Evolutionary conservation across 2,113 vertebrate genomes (phyloP).

Genomic region (Chloebia gouldiae): DNA sequence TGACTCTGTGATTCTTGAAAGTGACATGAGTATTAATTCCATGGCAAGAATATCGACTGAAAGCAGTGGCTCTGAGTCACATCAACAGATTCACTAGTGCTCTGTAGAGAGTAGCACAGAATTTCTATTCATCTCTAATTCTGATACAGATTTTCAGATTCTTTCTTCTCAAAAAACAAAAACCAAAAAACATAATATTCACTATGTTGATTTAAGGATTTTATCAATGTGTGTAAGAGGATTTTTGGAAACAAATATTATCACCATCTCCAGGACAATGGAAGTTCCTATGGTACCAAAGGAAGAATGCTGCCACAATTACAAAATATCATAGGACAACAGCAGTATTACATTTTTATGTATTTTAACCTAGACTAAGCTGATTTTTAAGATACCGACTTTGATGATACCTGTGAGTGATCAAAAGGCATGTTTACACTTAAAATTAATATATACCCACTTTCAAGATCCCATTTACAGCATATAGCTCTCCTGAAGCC

Average conservation of each 20-base stretch:
- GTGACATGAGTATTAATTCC: neutral
- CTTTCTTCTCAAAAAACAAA: neutral
- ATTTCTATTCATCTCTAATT: neutral
- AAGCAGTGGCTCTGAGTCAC: neutral
- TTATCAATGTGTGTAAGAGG: neutral
- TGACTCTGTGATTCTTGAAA: neutral
- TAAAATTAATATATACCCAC: neutral
- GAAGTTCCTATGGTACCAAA: neutral
- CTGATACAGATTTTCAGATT: neutral
- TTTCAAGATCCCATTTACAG: neutral
- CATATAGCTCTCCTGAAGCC: neutral
- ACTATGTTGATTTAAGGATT: neutral
- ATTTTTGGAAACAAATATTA: neutral
- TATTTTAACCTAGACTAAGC: neutral
- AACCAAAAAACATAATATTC: neutral
- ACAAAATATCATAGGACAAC: neutral
- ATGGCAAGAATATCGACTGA: neutral
- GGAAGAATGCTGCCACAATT: neutral
- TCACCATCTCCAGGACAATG: neutral
- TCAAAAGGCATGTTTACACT: neutral
- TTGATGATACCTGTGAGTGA: neutral
- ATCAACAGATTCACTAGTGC: neutral
- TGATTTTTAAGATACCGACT: neutral
- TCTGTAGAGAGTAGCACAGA: neutral
- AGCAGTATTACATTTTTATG: neutral